Conservation (phyloP, 2,888 invertebrate species). For the Slavum lentiscoides region DNA sequence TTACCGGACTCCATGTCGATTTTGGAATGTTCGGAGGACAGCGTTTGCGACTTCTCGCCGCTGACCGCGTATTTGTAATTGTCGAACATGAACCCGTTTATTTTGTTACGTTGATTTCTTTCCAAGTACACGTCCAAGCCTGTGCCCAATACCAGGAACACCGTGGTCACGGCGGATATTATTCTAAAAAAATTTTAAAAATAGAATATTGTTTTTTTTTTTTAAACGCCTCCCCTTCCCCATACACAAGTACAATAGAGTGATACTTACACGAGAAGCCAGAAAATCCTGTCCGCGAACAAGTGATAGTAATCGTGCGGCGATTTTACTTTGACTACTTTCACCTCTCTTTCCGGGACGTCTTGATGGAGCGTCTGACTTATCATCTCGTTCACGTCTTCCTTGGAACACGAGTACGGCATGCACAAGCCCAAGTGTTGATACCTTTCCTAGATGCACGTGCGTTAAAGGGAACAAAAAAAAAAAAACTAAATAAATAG, state of each 20-base stretch:
- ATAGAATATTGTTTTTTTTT: background rate
- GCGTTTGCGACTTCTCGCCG: constrained; percentile 43
- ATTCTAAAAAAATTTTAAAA: constrained; percentile 55
- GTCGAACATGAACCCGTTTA: constrained; percentile 57
- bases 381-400: constrained; percentile 67
- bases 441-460: constrained; percentile 66
- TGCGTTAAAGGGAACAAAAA: background rate
- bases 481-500: background rate
- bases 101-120: constrained; percentile 53
- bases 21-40: constrained; percentile 47
- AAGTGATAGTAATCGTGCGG: constrained; percentile 74
- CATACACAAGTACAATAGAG: background rate
- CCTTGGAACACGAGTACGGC: constrained; percentile 70
- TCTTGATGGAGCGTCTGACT: constrained; percentile 56
- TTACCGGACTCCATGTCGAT: constrained; percentile 53
- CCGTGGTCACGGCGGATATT: constrained; percentile 54
- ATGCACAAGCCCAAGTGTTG: constrained; percentile 77
- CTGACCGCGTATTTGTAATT: constrained; percentile 57
- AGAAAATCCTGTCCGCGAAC: constrained; percentile 68
- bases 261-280: constrained; percentile 68
- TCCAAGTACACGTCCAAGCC: constrained; percentile 56
- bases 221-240: no score
- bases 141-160: constrained; percentile 56
- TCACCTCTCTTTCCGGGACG: constrained; percentile 55
- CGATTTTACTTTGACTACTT: constrained; percentile 56